phyloP scores from a whole-genome alignment of 2,797 vertebrate species.

The Hippoglossus hippoglossus region DNA sequence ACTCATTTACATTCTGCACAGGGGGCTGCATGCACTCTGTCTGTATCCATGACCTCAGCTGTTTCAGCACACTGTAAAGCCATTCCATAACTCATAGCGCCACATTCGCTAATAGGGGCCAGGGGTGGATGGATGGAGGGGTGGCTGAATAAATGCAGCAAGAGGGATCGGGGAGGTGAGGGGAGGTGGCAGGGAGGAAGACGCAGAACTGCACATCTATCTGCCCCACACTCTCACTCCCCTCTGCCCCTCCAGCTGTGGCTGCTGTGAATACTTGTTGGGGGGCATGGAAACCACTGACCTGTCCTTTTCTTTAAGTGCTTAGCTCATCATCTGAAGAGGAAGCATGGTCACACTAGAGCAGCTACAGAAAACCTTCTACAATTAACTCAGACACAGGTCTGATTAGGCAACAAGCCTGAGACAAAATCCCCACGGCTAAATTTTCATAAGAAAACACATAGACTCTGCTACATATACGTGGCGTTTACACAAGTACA shows the following conservation, averaged over 20 bases:
- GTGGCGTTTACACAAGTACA: no score
- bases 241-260: not conserved
- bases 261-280: constrained; percentile 43
- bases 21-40: constrained; percentile 32
- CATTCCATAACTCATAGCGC: constrained; percentile 68
- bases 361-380: constrained; percentile 38
- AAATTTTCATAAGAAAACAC: no score
- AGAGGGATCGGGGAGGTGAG: constrained; percentile 34
- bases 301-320: constrained; percentile 61
- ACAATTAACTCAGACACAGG: constrained; percentile 51
- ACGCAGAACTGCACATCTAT: constrained; percentile 30
- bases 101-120: constrained; percentile 59
- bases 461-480: no score
- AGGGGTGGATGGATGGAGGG: constrained; percentile 46
- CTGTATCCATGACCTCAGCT: constrained; percentile 76
- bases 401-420: constrained; percentile 58
- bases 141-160: constrained; percentile 41
- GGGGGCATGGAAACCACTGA: constrained; percentile 55
- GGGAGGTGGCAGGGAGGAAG: constrained; percentile 22
- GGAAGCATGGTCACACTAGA: constrained; percentile 46
- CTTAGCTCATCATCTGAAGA: constrained; percentile 53
- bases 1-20: constrained; percentile 68
- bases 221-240: not conserved
- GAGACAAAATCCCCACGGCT: no score
- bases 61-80: constrained; percentile 66